Evolutionary conservation across 2,113 vertebrate species (phyloP), one percentile per base, ranked within the genome.

Genomic region (Lonchura striata): DNA sequence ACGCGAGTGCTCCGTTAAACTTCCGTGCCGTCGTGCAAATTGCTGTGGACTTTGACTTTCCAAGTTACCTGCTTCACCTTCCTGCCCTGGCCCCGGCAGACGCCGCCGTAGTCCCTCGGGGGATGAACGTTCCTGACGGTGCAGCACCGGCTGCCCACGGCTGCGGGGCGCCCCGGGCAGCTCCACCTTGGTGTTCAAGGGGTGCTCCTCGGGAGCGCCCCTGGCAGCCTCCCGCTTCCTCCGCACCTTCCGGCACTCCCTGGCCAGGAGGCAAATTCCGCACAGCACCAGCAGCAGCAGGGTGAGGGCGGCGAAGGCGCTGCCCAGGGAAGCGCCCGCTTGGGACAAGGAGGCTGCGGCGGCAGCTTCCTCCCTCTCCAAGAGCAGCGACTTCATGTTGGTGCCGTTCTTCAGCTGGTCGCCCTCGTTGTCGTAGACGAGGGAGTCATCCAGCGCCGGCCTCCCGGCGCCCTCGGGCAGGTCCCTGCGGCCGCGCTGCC

Each of bases 351-450:
- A 98, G 39, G 98, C 98, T 0, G 98, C 98, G 2, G 97, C 24
- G 1, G 97, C 86, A 0, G 98, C 95, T 35, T 98, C 98, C 42
- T 98, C 98, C 82, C 97, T 94, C 87, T 99, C 99, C 91, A 99
- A 90, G 11, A 92, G 97, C 39, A 99, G 97, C 0, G 98, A 98
- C 97, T 99, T 99, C 99, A 99, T 99, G 93, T 99, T 99, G 92
- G 99, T 99, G 92, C 99, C 99, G 5, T 99, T 99, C 97, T 99
- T 99, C 35, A 99, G 90, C 95, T 99, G 98, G 95, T 99, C 99
- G 0, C 99, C 99, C 95, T 99, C 99, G 12, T 99, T 99, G 97
- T 99, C 99, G 18, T 99, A 99, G 97, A 99, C 97, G 39, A 99
- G 98, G 24, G 99, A 99, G 88, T 99, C 98, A 0, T 99, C 98